Base-by-base conservation (phyloP, 2,113 vertebrate species). In the Pica pica region DNA sequence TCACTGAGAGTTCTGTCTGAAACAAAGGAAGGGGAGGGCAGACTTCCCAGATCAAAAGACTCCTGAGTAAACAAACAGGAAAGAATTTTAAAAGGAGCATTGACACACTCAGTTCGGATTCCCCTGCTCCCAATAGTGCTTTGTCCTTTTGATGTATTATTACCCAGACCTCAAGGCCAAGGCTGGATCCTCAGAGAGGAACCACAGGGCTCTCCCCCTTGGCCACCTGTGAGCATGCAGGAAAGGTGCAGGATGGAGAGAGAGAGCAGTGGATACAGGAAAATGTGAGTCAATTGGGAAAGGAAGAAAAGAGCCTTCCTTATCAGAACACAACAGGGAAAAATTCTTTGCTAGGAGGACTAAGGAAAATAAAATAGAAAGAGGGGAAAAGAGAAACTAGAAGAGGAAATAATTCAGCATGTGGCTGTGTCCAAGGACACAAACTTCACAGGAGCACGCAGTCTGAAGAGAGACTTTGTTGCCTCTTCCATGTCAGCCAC, bases 1-100 rank as follows among this genome's bases (percentile, higher is more conserved):
- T 55, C 68, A 84, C 90, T 95, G 81, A 98, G 96, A 69, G 97
- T 82, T 50, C 97, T 41, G 70, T 56, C 44, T 70, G 78, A 88
- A 90, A 87, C 87, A 89, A 93, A 94, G 74, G 78, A 93, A 90
- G 65, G 23, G 80, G 84, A 89, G 67, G 60, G 67, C 47, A 89
- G 42, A 30, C 56, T 86, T 88, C n/a, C 68, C 87, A 86, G 68
- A 83, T 93, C 85, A 95, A 96, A 96, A 93, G 69, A 37, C 22
- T 81, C 65, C 59, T n/a, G 42, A 67, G 75, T 83, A 94, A 91
- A 94, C 74, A 78, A 93, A 86, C 68, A 95, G 91, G 76, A 90
- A 92, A 90, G 42, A 69, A 83, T 88, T 86, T 83, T 77, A 64
- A 93, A 88, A 86, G 31, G 22, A 85, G 16, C 63, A 69, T 28